A percentile compares a stretch with the other conserved stretches of the same genome.
Evolutionary conservation across 1,140 invertebrate genomes (phyloP).

Genomic region (Pseudomyrmex gracilis): DNA sequence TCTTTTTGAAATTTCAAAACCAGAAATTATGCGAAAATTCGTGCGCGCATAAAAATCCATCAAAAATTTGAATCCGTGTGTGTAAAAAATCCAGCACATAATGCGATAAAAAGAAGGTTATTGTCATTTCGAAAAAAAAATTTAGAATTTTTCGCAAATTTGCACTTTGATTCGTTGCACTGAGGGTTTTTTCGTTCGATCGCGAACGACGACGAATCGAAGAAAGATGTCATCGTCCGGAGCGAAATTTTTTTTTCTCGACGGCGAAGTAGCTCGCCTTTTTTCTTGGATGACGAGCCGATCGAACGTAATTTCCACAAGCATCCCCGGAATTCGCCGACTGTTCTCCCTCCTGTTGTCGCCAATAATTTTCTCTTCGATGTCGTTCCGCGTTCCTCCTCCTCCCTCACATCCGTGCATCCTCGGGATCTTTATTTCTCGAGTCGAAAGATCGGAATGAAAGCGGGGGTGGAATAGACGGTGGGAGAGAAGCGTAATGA

Average conservation of each 20-base stretch:
- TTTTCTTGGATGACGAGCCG: conserved; percentile 31
- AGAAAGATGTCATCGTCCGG: conserved; percentile 35
- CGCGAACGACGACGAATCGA: conserved; percentile 5
- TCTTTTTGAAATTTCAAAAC: neutral
- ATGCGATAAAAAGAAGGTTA: neutral
- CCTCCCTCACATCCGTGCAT: neutral
- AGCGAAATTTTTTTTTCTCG: conserved; percentile 35
- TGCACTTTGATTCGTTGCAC: neutral
- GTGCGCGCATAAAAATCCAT: too few species aligned
- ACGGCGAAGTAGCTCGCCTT: neutral
- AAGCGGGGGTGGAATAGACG: conserved; percentile 12
- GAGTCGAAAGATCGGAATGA: conserved; percentile 33
- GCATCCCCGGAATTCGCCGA: conserved; percentile 43
- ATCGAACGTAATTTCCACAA: conserved; percentile 60
- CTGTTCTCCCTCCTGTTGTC: neutral
- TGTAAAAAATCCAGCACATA: neutral
- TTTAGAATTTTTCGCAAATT: neutral
- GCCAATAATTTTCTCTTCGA: conserved; percentile 49
- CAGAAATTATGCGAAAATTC: too few species aligned
- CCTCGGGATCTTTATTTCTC: conserved; percentile 51
- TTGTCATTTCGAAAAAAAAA: neutral
- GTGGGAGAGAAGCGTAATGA: neutral
- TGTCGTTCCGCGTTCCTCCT: neutral
- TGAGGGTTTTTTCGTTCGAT: neutral
- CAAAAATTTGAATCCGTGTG: too few species aligned